Percentiles rank a stretch among this genome's conserved stretches.
Conservation (phyloP, 2,797 vertebrate genomes). For the Catostomus latipinnis region DNA sequence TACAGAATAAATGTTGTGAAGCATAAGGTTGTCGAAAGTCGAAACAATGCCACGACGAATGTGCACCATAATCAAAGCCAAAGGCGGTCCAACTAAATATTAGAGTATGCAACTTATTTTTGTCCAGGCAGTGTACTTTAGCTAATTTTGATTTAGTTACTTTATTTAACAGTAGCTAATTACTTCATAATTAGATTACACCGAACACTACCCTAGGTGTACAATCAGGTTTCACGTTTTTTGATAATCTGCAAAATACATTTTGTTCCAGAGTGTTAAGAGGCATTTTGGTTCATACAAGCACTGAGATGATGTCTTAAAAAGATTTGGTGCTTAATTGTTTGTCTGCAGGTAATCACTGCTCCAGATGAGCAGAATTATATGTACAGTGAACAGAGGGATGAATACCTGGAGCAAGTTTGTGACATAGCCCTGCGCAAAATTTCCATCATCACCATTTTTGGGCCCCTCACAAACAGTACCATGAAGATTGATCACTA, state of each 20-base stretch:
- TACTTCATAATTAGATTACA: too few relatives aligned
- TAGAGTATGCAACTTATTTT: too few relatives aligned
- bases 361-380: constrained; percentile 79
- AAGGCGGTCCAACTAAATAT: too few relatives aligned
- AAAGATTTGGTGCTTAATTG: neutral
- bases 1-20: too few relatives aligned
- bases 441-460: constrained; percentile 86
- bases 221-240: neutral
- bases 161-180: too few relatives aligned
- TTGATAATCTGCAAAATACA: neutral
- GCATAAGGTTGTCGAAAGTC: too few relatives aligned
- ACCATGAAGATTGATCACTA: constrained; percentile 91
- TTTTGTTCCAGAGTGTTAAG: neutral
- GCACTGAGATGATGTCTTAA: neutral
- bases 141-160: too few relatives aligned
- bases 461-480: constrained; percentile 82
- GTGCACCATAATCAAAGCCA: too few relatives aligned
- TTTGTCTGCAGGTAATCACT: constrained; percentile 80
- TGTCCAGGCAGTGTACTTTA: too few relatives aligned
- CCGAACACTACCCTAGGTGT: too few relatives aligned
- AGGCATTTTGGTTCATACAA: neutral
- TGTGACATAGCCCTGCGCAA: constrained; percentile 90
- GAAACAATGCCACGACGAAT: too few relatives aligned
- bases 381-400: constrained; percentile 88
- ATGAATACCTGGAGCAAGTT: constrained; percentile 87